Percentiles rank a stretch among this genome's conserved stretches.
Evolutionary conservation across 2,888 invertebrate genomes (phyloP).

Genomic region (Tupiocoris notatus): DNA sequence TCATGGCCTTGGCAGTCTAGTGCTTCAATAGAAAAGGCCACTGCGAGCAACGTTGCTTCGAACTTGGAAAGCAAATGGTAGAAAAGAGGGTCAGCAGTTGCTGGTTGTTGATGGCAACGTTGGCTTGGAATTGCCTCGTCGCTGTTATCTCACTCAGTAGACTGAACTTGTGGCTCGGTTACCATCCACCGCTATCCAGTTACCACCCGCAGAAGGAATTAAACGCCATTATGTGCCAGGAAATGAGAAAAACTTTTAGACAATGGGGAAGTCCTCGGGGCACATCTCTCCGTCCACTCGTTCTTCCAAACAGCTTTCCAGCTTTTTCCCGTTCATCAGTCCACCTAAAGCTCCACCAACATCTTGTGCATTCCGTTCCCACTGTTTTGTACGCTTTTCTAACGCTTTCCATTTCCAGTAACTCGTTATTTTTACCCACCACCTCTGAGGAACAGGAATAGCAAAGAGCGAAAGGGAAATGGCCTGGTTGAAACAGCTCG

Average conservation of each 20-base stretch:
- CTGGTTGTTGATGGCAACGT: not conserved
- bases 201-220: conserved; percentile 5
- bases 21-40: not conserved
- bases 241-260: conserved; percentile 33
- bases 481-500: too few species aligned
- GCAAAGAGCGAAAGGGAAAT: too few species aligned
- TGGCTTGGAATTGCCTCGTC: not conserved
- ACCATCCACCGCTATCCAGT: not conserved
- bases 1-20: not conserved
- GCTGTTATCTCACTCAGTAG: conserved; percentile 29
- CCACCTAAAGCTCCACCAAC: not conserved
- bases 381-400: too few species aligned
- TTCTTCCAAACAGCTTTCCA: not conserved
- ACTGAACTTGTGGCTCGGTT: conserved; percentile 22
- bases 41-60: not conserved
- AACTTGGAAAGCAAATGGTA: too few species aligned
- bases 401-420: too few species aligned
- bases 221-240: conserved; percentile 24
- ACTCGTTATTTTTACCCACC: too few species aligned
- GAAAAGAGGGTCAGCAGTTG: not conserved
- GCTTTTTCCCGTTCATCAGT: not conserved
- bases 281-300: not conserved
- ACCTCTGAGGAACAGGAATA: too few species aligned
- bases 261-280: conserved; percentile 1
- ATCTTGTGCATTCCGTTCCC: not conserved